These are phyloP conservation scores for Cydia pomonella DNA, from an alignment of 1,140 invertebrate species.

Conservation along the genomic window DNA sequence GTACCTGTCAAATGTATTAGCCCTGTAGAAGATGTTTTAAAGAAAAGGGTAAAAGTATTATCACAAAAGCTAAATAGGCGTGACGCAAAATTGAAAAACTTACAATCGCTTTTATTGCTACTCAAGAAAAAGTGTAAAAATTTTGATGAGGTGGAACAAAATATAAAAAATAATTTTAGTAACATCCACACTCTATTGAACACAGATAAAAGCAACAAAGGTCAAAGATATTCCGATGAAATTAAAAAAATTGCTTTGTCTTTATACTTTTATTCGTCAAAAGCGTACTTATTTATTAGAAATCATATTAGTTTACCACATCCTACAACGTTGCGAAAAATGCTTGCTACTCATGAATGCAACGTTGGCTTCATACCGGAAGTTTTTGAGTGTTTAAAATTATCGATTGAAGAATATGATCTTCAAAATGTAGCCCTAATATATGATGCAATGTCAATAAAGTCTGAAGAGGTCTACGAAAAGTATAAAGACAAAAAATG, in stretches of 20 bases:
- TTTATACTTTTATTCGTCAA: constrained; percentile 35
- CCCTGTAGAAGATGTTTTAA: no score
- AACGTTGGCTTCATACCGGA: background rate
- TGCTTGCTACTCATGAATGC: background rate
- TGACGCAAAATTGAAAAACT: no score
- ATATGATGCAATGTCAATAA: constrained; percentile 49
- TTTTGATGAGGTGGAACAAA: no score
- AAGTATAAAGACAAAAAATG: constrained; percentile 41
- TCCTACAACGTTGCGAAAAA: constrained; percentile 26
- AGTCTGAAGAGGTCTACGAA: constrained; percentile 41
- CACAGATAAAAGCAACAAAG: constrained; percentile 23
- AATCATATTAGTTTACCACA: constrained; percentile 33
- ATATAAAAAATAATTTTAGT: no score
- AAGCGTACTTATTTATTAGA: constrained; percentile 36
- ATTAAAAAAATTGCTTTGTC: constrained; percentile 37
- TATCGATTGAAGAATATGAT: background rate
- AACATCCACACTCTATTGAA: background rate
- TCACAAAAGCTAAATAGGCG: no score
- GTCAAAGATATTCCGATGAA: constrained; percentile 28
- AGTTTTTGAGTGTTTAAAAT: background rate
- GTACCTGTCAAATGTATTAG: no score
- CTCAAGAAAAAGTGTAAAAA: no score
- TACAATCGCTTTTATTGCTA: no score
- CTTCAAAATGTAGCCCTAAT: constrained; percentile 42
- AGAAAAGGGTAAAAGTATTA: no score